phyloP scores from a whole-genome alignment of 23 tunicate species.

The Styela plicata region DNA sequence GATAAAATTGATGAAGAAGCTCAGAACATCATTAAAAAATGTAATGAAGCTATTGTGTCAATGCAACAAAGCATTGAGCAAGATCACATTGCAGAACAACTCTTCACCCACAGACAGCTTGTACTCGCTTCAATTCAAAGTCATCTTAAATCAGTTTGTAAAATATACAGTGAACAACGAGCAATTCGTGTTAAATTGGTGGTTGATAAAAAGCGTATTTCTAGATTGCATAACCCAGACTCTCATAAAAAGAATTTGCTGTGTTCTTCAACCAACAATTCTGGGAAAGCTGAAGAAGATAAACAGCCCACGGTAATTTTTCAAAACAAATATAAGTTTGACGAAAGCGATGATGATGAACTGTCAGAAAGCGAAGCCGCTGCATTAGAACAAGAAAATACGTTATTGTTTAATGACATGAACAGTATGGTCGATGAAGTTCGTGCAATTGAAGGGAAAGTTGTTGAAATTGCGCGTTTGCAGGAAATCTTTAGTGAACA shows the following conservation, averaged over 20 bases:
- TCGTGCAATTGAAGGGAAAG: constrained; percentile 76
- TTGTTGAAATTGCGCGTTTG: constrained; percentile 75
- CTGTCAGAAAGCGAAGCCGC: constrained; percentile 54
- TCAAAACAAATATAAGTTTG: not conserved
- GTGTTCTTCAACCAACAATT: not conserved
- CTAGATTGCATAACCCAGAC: constrained; percentile 28
- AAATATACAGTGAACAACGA: constrained; percentile 54
- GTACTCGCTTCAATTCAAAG: constrained; percentile 46
- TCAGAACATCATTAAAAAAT: constrained; percentile 35
- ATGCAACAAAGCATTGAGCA: constrained; percentile 21
- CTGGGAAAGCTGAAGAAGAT: not conserved
- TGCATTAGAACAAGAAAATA: constrained; percentile 73
- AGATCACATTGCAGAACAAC: constrained; percentile 12
- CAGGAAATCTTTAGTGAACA: constrained; percentile 87
- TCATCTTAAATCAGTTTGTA: constrained; percentile 57
- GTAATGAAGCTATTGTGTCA: constrained; percentile 25
- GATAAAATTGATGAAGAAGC: constrained; percentile 51
- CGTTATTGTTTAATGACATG: constrained; percentile 53
- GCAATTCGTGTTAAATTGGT: constrained; percentile 60
- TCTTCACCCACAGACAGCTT: constrained; percentile 33
- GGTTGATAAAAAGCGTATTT: constrained; percentile 52
- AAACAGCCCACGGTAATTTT: not conserved
- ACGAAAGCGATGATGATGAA: constrained; percentile 47
- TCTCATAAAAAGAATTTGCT: not conserved
- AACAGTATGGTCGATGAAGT: constrained; percentile 81